phyloP scores from a whole-genome alignment of 2,888 invertebrate genomes.

The Phrixothrix hirtus region DNA sequence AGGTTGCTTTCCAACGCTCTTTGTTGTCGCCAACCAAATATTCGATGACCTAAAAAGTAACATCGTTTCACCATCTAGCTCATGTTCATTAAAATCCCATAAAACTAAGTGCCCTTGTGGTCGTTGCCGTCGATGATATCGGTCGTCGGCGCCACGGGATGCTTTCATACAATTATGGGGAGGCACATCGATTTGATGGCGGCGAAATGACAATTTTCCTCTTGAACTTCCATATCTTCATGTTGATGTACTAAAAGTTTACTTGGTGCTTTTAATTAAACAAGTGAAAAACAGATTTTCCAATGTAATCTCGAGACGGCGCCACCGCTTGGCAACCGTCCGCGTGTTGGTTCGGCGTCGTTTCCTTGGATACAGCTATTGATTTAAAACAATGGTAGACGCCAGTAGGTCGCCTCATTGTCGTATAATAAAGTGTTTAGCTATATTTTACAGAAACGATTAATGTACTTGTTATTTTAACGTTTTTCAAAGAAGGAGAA shows the following conservation, averaged over 20 bases:
- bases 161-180: slow-evolving; percentile 42
- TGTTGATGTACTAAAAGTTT: no score
- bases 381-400: slow-evolving; percentile 46
- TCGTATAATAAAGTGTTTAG: slow-evolving; percentile 1
- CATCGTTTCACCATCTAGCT: slow-evolving; percentile 37
- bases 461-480: neutral
- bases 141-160: slow-evolving; percentile 45
- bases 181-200: slow-evolving; percentile 18
- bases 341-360: slow-evolving; percentile 50
- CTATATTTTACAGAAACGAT: neutral
- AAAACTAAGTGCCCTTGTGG: slow-evolving; percentile 41
- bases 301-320: slow-evolving; percentile 39
- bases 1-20: slow-evolving; percentile 7
- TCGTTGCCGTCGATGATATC: slow-evolving; percentile 46
- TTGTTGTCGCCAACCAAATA: slow-evolving; percentile 9
- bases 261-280: no score
- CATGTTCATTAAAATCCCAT: slow-evolving; percentile 52
- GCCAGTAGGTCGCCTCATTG: slow-evolving; percentile 44
- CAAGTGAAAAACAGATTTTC: no score
- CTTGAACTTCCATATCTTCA: neutral
- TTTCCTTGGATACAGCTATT: slow-evolving; percentile 48
- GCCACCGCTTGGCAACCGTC: slow-evolving; percentile 47
- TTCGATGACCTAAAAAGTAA: slow-evolving; percentile 32
- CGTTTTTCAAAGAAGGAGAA: neutral
- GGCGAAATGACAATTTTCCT: slow-evolving; percentile 15